Conservation (phyloP, 2,888 invertebrate genomes). For the Acanthosepion pharaonis region DNA sequence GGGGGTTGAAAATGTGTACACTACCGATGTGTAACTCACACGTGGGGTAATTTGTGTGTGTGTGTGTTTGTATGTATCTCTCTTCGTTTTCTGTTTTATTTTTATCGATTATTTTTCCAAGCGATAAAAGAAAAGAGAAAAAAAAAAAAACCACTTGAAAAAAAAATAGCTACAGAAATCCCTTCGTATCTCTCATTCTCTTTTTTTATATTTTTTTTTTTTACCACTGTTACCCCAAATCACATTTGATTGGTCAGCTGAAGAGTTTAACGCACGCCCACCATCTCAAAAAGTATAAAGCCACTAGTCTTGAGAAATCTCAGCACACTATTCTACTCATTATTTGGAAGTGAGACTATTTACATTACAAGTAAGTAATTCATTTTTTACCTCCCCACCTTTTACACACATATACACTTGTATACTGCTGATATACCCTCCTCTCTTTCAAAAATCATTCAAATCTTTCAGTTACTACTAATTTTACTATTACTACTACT, state of each 20-base stretch:
- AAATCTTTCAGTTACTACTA: background rate
- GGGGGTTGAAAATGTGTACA: too few species aligned
- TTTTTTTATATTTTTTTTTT: background rate
- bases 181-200: background rate
- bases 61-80: too few species aligned
- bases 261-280: background rate
- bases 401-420: background rate
- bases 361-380: conserved; percentile 6
- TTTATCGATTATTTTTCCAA: too few species aligned
- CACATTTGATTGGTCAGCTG: background rate
- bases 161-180: background rate
- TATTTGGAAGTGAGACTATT: background rate
- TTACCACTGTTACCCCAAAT: background rate
- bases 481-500: background rate
- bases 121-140: too few species aligned
- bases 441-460: background rate
- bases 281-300: background rate
- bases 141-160: background rate
- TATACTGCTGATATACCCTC: background rate
- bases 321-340: conserved; percentile 33
- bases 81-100: too few species aligned
- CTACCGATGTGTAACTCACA: too few species aligned
- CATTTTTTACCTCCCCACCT: background rate
- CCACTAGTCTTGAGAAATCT: background rate
- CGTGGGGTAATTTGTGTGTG: too few species aligned